Conservation (phyloP, 1,140 invertebrate species). For the Sweltsa coloradensis region DNA sequence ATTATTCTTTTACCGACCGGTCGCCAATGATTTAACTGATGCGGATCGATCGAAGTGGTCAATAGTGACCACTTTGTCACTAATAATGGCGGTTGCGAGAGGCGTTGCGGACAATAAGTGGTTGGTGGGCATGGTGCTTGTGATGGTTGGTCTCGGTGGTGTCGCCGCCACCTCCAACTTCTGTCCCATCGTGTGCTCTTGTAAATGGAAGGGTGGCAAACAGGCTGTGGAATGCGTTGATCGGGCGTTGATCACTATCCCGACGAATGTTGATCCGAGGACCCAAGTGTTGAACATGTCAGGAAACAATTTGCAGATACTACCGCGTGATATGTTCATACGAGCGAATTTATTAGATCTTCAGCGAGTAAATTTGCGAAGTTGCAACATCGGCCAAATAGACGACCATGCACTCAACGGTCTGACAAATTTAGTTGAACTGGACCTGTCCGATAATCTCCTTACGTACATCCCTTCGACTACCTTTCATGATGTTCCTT, state of each 20-base stretch:
- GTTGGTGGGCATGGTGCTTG: constrained; percentile 1
- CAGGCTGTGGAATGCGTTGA: constrained; percentile 79
- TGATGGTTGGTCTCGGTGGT: constrained; percentile 1
- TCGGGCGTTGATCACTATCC: constrained; percentile 65
- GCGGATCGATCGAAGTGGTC: too few species aligned
- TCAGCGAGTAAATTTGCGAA: constrained; percentile 69
- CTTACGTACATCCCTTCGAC: constrained; percentile 62
- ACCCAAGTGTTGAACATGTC: constrained; percentile 84
- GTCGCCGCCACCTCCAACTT: constrained; percentile 23
- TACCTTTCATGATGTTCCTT: constrained; percentile 62
- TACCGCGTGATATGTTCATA: constrained; percentile 68
- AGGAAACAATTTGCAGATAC: constrained; percentile 69
- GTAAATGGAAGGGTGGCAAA: constrained; percentile 88
- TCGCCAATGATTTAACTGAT: too few species aligned
- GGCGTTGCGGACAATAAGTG: neutral
- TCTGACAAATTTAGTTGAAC: constrained; percentile 74
- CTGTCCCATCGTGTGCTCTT: constrained; percentile 68
- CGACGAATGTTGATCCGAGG: constrained; percentile 66
- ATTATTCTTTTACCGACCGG: too few species aligned
- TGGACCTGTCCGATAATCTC: constrained; percentile 75
- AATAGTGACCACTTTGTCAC: too few species aligned
- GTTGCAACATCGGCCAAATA: constrained; percentile 72
- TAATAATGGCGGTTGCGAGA: constrained; percentile 1
- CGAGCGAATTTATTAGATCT: constrained; percentile 69
- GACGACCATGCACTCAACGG: constrained; percentile 68